Evolutionary conservation across 2,113 vertebrate genomes (phyloP), one percentile per base, ranked within the genome.

Genomic region (Synchiropus splendidus): DNA sequence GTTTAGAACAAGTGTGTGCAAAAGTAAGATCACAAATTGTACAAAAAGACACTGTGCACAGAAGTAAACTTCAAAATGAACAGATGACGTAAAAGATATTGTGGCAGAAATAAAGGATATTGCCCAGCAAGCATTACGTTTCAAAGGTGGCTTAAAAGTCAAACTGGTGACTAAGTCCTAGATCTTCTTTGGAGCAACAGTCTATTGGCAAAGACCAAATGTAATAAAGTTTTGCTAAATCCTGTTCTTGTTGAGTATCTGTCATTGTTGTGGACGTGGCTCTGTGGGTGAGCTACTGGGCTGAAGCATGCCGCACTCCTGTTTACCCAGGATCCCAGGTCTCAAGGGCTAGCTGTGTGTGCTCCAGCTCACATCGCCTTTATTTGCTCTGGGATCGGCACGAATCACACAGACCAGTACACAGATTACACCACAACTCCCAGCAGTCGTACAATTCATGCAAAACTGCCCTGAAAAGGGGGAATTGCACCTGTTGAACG

Each of bases 271-370:
- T 72, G 77, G 71, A 73, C 61, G 72, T 45, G 45, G 12, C 33
- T 41, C 46, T 53, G 39, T 54, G 64, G 61, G 43, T 59, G 59
- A 77, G 65, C 77, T 8, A 8, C 21, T 63, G 55, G 58, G 65
- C 64, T 50, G 65, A 55, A 64, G 60, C 81, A 78, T 74, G 83
- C 72, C 56, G 18, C 74, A 75, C 55, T 1, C 75, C 60, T 85
- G 82, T 90, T 89, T 89, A 79, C 75, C 66, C 72, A 58, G 78
- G 77, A 81, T 75, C 64, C 65, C 21, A 45, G 65, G 75, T 83
- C 77, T 82, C 70, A 75, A 72, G 74, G 58, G 77, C 52, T 87
- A 89, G 87, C 89, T 89, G 88, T 75, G 88, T 67, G 73, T 80
- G 75, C 80, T 67, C 16, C 52, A 70, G 18, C 77, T 85, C 76